These are phyloP conservation scores for Macrostomum lignano DNA, from an alignment of 1,140 invertebrate species.

Conservation along the genomic window DNA sequence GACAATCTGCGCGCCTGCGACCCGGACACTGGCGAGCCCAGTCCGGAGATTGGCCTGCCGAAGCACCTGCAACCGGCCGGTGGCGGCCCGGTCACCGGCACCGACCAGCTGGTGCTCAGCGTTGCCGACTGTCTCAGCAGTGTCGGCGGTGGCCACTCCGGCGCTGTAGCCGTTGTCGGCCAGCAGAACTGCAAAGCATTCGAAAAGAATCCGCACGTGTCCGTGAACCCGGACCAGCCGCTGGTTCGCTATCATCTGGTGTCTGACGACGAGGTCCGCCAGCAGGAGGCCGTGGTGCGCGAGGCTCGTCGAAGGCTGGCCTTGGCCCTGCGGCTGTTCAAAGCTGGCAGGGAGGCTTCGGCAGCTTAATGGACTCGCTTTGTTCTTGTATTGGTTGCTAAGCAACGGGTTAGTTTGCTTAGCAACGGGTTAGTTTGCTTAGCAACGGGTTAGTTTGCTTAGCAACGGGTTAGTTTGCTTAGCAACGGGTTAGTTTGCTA, in stretches of 20 bases:
- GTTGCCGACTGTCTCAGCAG: conserved; percentile 35
- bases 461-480: too few relatives aligned
- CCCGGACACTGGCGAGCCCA: conserved; percentile 22
- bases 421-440: too few relatives aligned
- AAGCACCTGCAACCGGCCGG: too few relatives aligned
- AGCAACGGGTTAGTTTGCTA: too few relatives aligned
- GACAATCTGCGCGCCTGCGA: conserved; percentile 49
- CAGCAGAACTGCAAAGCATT: conserved; percentile 50
- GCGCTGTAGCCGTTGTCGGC: conserved; percentile 41
- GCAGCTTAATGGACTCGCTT: too few relatives aligned
- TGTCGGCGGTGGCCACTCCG: too few relatives aligned
- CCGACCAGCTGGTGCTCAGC: conserved; percentile 65
- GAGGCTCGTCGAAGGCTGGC: conserved; percentile 50
- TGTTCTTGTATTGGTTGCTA: too few relatives aligned
- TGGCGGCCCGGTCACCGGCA: conserved; percentile 60
- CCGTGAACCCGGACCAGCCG: conserved; percentile 78
- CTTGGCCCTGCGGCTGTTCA: conserved; percentile 43
- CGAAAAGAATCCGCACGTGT: conserved; percentile 69
- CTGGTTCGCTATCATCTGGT: conserved; percentile 52
- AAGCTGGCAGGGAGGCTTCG: too few relatives aligned
- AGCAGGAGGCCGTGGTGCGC: conserved; percentile 60
- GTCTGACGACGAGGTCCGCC: conserved; percentile 62
- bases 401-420: too few relatives aligned
- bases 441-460: too few relatives aligned
- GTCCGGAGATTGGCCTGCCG: conserved; percentile 5